These are phyloP conservation scores for Aphyosemion australe DNA, from an alignment of 2,113 vertebrate genomes.

Conservation along the genomic window DNA sequence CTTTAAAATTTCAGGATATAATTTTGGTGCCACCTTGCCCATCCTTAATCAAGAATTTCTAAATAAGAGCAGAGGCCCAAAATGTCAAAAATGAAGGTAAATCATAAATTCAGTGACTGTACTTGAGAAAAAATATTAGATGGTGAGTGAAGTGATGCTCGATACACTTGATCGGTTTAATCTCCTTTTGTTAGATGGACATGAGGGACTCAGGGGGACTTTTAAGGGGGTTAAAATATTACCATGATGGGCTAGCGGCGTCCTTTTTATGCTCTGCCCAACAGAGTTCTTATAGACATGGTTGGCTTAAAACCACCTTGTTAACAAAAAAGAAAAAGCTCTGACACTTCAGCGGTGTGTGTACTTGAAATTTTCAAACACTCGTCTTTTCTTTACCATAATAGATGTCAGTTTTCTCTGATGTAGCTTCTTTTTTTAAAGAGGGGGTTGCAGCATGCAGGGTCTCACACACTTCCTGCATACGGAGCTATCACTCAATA, in stretches of 20 bases:
- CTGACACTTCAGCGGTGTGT: conserved; percentile 87
- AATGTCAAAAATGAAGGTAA: not conserved
- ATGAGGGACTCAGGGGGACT: conserved; percentile 84
- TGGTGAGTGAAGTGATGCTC: conserved; percentile 44
- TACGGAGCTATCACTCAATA: conserved; percentile 96
- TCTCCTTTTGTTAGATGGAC: conserved; percentile 66
- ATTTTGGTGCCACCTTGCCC: no score
- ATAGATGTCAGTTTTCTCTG: conserved; percentile 99
- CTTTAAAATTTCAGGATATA: no score
- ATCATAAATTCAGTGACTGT: conserved; percentile 5
- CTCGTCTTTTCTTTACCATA: conserved; percentile 98
- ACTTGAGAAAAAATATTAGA: conserved; percentile 48
- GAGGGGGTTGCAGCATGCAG: conserved; percentile 80
- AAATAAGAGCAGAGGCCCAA: not conserved
- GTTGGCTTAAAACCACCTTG: conserved; percentile 99
- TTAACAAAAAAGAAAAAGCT: conserved; percentile 88
- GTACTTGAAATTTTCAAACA: conserved; percentile 98
- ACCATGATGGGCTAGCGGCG: conserved; percentile 79
- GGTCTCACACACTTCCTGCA: conserved; percentile 89
- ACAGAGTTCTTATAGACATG: conserved; percentile 95
- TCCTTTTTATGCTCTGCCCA: conserved; percentile 92
- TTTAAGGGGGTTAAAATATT: conserved; percentile 90
- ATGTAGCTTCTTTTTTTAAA: conserved; percentile 84
- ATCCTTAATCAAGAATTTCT: not conserved
- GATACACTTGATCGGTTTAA: conserved; percentile 54